Percentiles rank a stretch among this genome's conserved stretches.
Conservation (phyloP, 2,797 vertebrate genomes). For the Sebastes miniatus region DNA sequence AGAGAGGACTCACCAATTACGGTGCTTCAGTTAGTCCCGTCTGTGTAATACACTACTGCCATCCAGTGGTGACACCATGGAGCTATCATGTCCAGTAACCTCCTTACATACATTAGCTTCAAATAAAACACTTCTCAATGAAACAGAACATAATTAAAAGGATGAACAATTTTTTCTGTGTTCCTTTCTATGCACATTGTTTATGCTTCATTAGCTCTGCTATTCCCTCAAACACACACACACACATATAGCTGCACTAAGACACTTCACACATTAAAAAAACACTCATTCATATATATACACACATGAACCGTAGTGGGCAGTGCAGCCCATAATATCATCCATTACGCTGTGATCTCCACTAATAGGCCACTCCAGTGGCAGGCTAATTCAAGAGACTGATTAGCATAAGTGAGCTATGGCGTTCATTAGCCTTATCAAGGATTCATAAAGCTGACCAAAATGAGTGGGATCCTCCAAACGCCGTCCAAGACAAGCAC, state of each 20-base stretch:
- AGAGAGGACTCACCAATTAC: background rate
- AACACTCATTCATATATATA: background rate
- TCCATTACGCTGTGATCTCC: conserved; percentile 56
- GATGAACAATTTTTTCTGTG: background rate
- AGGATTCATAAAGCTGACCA: conserved; percentile 52
- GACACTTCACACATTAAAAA: background rate
- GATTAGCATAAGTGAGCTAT: conserved; percentile 69
- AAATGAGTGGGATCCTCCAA: conserved; percentile 35
- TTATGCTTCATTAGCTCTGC: background rate
- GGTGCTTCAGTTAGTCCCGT: background rate
- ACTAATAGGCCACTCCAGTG: conserved; percentile 46
- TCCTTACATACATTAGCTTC: background rate
- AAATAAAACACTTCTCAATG: background rate
- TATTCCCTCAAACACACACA: background rate
- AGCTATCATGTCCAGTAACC: background rate
- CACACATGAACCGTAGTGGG: background rate
- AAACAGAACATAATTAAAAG: background rate
- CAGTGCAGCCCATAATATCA: conserved; percentile 19
- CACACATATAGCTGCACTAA: background rate
- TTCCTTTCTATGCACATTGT: background rate
- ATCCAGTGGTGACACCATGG: conserved; percentile 34
- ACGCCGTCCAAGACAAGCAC: background rate
- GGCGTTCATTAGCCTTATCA: conserved; percentile 64
- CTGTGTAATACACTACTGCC: conserved; percentile 53
- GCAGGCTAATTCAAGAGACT: conserved; percentile 54